Conservation (phyloP, 2,888 invertebrate species). For the Busseola fusca region DNA sequence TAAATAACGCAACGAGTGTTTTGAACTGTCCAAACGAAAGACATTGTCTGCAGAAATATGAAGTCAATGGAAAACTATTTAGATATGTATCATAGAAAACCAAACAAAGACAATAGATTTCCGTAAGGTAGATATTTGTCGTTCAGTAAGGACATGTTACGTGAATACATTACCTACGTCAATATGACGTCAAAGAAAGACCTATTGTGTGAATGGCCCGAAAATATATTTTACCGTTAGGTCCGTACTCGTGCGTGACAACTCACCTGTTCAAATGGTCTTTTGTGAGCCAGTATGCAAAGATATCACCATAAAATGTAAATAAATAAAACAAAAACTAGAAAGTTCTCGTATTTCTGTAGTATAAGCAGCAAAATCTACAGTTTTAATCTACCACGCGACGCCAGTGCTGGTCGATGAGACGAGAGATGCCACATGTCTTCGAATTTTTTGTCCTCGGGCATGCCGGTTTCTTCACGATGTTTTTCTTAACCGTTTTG, state of each 20-base stretch:
- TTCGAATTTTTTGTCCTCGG: not conserved
- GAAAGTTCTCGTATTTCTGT: not conserved
- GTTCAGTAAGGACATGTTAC: not conserved
- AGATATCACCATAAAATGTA: not conserved
- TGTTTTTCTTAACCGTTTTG: not conserved
- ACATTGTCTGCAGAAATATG: not conserved
- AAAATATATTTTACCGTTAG: not conserved
- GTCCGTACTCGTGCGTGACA: not conserved
- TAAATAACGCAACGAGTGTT: not conserved
- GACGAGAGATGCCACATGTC: not conserved
- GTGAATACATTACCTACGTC: not conserved
- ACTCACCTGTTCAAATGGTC: not conserved
- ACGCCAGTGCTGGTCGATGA: not conserved
- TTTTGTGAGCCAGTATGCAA: not conserved
- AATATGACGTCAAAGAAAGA: constrained; percentile 8
- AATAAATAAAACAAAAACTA: not conserved
- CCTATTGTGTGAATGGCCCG: constrained; percentile 7
- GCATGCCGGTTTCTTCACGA: not conserved
- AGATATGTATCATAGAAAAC: too few relatives aligned
- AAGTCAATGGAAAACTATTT: not conserved
- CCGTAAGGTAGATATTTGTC: not conserved
- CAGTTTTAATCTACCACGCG: not conserved
- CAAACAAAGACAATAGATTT: too few relatives aligned
- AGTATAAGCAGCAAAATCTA: not conserved
- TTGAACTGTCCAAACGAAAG: not conserved